Conservation (phyloP, 2,797 vertebrate species). For the Sebastes minor region DNA sequence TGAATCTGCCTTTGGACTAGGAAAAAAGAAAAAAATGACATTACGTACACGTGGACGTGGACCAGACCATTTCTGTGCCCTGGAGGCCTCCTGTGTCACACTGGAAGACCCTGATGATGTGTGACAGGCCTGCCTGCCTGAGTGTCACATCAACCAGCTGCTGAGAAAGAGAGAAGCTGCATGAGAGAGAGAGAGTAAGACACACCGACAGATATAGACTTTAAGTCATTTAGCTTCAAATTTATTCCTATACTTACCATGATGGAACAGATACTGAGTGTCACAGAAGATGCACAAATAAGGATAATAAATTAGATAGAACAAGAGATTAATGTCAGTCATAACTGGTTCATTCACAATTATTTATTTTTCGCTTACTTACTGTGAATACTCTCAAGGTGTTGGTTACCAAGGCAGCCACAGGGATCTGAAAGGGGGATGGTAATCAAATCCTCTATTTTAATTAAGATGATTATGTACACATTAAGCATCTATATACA, state of each 20-base stretch:
- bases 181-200: not conserved
- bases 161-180: slow-evolving; percentile 20
- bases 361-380: slow-evolving; percentile 10
- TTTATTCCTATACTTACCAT: not conserved
- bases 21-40: slow-evolving; percentile 1
- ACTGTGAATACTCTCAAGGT: slow-evolving; percentile 33
- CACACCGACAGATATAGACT: not conserved
- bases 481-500: slow-evolving; percentile 2
- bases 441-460: slow-evolving; percentile 11
- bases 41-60: slow-evolving; percentile 18
- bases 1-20: slow-evolving; percentile 13
- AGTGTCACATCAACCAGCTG: slow-evolving; percentile 59
- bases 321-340: slow-evolving; percentile 35
- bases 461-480: not conserved
- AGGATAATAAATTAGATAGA: slow-evolving; percentile 9
- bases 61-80: slow-evolving; percentile 51
- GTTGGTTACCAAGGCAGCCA: slow-evolving; percentile 66
- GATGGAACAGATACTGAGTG: not conserved
- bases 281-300: slow-evolving; percentile 16
- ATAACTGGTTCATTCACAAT: slow-evolving; percentile 19
- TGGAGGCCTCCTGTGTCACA: slow-evolving; percentile 31
- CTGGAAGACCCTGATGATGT: slow-evolving; percentile 48
- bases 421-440: slow-evolving; percentile 18
- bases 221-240: not conserved
- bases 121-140: slow-evolving; percentile 62